Base-by-base conservation (phyloP, 1,140 invertebrate genomes). In the Plodia interpunctella region DNA sequence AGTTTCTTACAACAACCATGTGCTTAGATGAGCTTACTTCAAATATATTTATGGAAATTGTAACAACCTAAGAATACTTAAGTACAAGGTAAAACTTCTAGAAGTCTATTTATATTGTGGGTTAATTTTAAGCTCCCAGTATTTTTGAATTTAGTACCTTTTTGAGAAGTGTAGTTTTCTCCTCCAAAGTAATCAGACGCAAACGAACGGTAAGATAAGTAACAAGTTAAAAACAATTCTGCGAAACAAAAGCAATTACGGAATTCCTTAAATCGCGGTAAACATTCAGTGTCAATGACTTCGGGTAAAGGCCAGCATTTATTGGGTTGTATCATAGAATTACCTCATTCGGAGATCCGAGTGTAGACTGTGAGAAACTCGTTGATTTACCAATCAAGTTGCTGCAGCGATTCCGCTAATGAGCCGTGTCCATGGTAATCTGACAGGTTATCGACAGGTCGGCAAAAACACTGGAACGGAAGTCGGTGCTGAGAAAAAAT, bases 401-500 rank as follows among this genome's bases (percentile, higher is more conserved):
- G 53, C 62, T 67, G 66, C 68, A 74, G 63, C 68, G 77, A 84
- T 81, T 78, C 68, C 64, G 72, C 78, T 85, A 88, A 85, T 85
- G 81, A 87, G 71, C 66, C 86, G 81, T 78, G 76, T 83, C 86
- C 74, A 78, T 68, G 71, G 71, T 76, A 74, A 83, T 85, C 76
- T 56, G 76, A 72, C 76, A 72, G 82, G 78, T 83, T 88, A 86
- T 83, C 79, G 85, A 83, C 74, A 78, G 76, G 63, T 70, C 63
- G 68, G 74, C 69, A 87, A 87, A 85, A 87, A 87, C 76, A 61
- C 55, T 78, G 66, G 75, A 77, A 80, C 86, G 86, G 86, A 88
- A 88, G 83, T 84, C 63, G 60, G 68, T 67, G 70, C 65, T 68
- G 72, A 63, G 78, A 87, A 88, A 87, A 88, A 88, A 88, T 79